Evolutionary conservation across 2,888 invertebrate genomes (phyloP), one percentile per base, ranked within the genome.

Genomic region (Sesia bembeciformis): DNA sequence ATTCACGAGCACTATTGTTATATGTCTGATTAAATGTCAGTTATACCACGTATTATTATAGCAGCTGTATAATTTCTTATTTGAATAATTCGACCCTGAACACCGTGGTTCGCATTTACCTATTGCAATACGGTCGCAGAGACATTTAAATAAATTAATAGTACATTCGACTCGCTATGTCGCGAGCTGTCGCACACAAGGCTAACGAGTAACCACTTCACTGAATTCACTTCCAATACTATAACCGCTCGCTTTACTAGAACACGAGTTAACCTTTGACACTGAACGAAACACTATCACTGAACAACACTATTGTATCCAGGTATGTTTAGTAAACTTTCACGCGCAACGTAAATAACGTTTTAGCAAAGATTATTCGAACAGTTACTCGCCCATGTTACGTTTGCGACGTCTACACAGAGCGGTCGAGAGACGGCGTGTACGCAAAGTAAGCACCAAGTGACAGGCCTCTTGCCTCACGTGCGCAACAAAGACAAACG

Each of bases 381-480:
- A 23, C 23, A 23, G 23, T 23, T 23, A 23, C 23, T 42, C 58
- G 61, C 41, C 52, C 56, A 58, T 50, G 42, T 53, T 38, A 40
- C 40, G 40, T 41, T 40, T 40, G 56, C 56, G 54, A 74, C 80
- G 82, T 76, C 78, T 77, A 73, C 69, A 68, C 86, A 72, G 77
- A 72, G 61, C 78, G 76, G 72, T 81, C 76, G 80, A 79, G 76
- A 69, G 70, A 68, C 78, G 70, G 72, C 76, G 74, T 76, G 67
- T 84, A 79, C 70, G 72, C 63, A 67, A 65, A 72, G 68, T 68
- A 70, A 67, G 63, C 65, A 67, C 72, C 59, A 64, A 76, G 77
- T 76, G 81, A 80, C 81, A 84, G 84, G 79, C 84, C 74, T 74
- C 77, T 79, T 76, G 64, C 67, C 74, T 74, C 77, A 78, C 76